Evolutionary conservation across 2,797 vertebrate genomes (phyloP).

Genomic region (Sebastes hubbsi): DNA sequence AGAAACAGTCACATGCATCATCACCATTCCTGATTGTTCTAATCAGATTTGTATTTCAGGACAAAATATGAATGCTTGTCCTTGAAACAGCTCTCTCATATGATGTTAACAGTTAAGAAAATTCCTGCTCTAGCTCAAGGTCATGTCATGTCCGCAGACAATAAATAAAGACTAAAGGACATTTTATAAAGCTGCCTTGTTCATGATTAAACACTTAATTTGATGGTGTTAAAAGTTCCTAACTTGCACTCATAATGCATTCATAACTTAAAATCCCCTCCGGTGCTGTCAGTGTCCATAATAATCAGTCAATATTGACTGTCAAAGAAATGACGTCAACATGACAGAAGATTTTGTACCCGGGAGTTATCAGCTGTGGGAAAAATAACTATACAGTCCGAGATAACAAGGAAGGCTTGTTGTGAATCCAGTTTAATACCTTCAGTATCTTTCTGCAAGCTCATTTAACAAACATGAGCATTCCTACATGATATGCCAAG

Average conservation of each 20-base stretch:
- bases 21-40: not conserved
- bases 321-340: conserved; percentile 35
- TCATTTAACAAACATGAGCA: conserved; percentile 5
- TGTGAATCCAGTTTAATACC: not conserved
- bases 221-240: not conserved
- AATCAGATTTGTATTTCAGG: not conserved
- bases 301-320: conserved; percentile 13
- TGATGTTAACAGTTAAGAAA: not conserved
- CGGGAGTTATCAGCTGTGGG: conserved; percentile 9
- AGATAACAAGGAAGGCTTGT: not conserved
- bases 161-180: not conserved
- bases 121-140: not conserved
- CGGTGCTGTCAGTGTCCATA: conserved; percentile 18
- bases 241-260: not conserved
- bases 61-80: not conserved
- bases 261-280: not conserved
- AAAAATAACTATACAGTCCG: not conserved
- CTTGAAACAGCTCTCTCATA: not conserved
- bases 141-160: conserved; percentile 7
- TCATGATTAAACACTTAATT: not conserved
- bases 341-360: conserved; percentile 5
- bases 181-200: not conserved
- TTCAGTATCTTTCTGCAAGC: not conserved
- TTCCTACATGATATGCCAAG: not conserved
- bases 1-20: not conserved